Conservation (phyloP, 2,113 vertebrate genomes). For the Leucoraja erinaceus region DNA sequence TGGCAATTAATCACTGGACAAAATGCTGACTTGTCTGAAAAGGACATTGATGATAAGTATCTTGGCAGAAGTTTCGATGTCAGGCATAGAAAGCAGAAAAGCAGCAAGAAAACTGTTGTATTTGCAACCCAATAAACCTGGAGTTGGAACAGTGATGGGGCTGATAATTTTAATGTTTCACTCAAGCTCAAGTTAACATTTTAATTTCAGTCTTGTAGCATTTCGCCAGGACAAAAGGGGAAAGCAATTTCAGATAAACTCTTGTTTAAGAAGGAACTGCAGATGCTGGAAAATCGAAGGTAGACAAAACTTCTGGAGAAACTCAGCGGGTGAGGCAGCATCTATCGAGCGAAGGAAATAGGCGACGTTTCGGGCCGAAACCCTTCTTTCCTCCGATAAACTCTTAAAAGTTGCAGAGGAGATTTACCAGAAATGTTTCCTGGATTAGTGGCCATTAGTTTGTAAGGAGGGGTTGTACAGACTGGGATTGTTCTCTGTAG, state of each 20-base stretch:
- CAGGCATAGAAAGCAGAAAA: not conserved
- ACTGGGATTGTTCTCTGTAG: too few relatives aligned
- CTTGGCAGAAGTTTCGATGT: not conserved
- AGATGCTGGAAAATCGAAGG: too few relatives aligned
- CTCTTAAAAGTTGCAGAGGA: too few relatives aligned
- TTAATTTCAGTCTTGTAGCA: not conserved
- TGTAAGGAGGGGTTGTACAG: too few relatives aligned
- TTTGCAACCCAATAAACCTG: not conserved
- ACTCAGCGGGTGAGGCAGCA: too few relatives aligned
- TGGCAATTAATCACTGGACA: not conserved
- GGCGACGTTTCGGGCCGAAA: too few relatives aligned
- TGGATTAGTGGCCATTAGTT: too few relatives aligned
- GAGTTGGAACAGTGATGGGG: not conserved
- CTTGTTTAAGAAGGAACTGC: too few relatives aligned
- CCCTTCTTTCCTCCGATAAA: not conserved
- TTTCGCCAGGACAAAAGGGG: not conserved
- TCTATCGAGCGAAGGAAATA: too few relatives aligned
- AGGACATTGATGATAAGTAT: not conserved
- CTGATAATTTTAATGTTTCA: not conserved
- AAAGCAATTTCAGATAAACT: not conserved
- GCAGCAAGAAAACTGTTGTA: not conserved
- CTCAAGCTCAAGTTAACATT: not conserved
- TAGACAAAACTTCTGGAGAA: too few relatives aligned
- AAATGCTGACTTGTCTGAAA: not conserved
- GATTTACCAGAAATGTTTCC: too few relatives aligned